Evolutionary conservation across 2,113 vertebrate genomes (phyloP), one percentile per base, ranked within the genome.

Genomic region (Cynoglossus semilaevis): DNA sequence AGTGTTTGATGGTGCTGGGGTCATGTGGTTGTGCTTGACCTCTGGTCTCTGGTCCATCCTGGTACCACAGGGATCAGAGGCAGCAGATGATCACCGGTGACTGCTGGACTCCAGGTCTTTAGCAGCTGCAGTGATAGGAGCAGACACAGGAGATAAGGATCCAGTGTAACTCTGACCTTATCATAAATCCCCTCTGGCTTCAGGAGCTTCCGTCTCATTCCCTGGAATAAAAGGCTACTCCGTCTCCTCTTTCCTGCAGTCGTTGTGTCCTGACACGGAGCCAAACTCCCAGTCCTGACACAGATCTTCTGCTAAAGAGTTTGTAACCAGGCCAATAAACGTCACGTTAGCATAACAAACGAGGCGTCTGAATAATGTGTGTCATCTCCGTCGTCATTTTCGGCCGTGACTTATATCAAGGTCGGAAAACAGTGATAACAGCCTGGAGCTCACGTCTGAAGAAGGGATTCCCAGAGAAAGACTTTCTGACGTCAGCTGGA

Each of bases 1-100:
- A 29, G 2, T 2, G 22, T 29, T 6, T 29, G 22, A 29, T 29
- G 22, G n/a, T n/a, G n/a, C n/a, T n/a, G n/a, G n/a, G n/a, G n/a
- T n/a, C n/a, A n/a, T n/a, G n/a, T n/a, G n/a, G n/a, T n/a, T n/a
- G n/a, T n/a, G n/a, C n/a, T n/a, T n/a, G n/a, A n/a, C n/a, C n/a
- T 80, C 61, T 69, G 37, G 38, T 13, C 59, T 15, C 14, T 7
- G 47, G 67, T 58, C 10, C 42, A 34, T 63, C 63, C 57, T 63
- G 7, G 42, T 81, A 65, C 76, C 77, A 49, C 62, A 51, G 65
- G 62, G 70, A 77, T 61, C 40, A 50, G 56, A 76, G 81, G 63
- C 82, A 87, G 71, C 63, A 71, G 74, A 85, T 87, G 82, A 61
- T 79, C 86, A 66, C 12, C 51, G 65, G 72, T 82, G 81, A 86